phyloP scores from a whole-genome alignment of 1,140 invertebrate genomes.

The Apis cerana region DNA sequence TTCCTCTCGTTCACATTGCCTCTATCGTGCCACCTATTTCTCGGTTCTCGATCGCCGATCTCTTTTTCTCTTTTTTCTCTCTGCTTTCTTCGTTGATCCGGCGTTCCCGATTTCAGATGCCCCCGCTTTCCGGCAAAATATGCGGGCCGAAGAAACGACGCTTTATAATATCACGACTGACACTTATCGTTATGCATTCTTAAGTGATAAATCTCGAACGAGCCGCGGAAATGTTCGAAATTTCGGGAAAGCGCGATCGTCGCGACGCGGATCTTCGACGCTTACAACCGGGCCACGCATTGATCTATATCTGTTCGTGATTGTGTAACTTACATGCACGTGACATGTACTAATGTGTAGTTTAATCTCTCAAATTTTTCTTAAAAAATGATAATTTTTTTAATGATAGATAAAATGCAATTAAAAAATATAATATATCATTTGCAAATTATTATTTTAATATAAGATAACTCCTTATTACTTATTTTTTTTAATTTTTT shows the following conservation, averaged over 20 bases:
- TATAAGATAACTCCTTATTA: too few species aligned
- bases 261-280: slow-evolving; percentile 7
- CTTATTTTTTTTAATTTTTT: too few species aligned
- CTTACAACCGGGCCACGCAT: not conserved
- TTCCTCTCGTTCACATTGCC: not conserved
- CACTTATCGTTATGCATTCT: slow-evolving; percentile 62
- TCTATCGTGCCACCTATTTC: not conserved
- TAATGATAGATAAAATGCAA: too few species aligned
- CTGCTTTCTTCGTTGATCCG: slow-evolving; percentile 2
- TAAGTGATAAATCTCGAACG: slow-evolving; percentile 55
- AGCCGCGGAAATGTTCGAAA: slow-evolving; percentile 27
- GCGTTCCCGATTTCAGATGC: slow-evolving; percentile 36
- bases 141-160: slow-evolving; percentile 43
- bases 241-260: not conserved
- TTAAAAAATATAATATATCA: too few species aligned
- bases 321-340: not conserved
- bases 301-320: not conserved
- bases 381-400: too few species aligned
- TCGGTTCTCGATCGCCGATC: not conserved
- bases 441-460: too few species aligned
- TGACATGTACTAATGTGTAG: too few species aligned
- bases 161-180: slow-evolving; percentile 55
- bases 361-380: too few species aligned
- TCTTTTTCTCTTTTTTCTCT: not conserved
- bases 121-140: slow-evolving; percentile 48